Evolutionary conservation across 2,888 invertebrate genomes (phyloP), one percentile per base, ranked within the genome.

Genomic region (Andrena praecox): DNA sequence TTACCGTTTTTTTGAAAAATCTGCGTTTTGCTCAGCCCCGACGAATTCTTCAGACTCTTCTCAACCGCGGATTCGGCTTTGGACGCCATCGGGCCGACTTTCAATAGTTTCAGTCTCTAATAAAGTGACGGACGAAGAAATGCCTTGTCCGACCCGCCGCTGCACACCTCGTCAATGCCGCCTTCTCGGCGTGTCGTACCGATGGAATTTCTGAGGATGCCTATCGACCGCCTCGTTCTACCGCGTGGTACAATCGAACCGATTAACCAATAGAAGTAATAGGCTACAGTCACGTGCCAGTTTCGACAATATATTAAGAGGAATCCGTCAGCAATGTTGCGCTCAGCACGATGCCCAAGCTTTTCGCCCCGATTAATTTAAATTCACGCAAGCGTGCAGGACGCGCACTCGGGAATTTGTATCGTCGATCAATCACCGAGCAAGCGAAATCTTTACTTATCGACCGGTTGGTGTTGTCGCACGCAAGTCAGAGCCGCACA

Each of bases 261-360:
- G 35, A 87, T 86, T 84, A 84, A 75, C 90, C 89, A 90, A 89
- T 89, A 35, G 83, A 85, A 87, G 80, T 84, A 84, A 85, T 80
- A 85, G 84, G 64, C 54, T 82, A 82, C 64, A 76, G 87, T 89
- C 91, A 90, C 90, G 91, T 89, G 90, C 73, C 27, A 31, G 63
- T 84, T 87, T 84, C 84, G 69, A 79, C 71, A 63, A 78, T 69
- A 64, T 63, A 78, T 85, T 62, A 69, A 71, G 27, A 48, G 52
- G 62, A 86, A 89, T 86, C 74, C 80, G 42, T 62, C 31, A 52
- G 64, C 63, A 77, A 80, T 77, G 31, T 24, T 69, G 24, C 1
- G 7, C 10, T 2, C 8, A 1, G 2, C 10, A 33, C 2, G 27
- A 20, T 52, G 7, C n/a, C 27, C 20, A 24, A 27, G 8, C 10